Base-by-base conservation (phyloP, 1,140 invertebrate species). In the Brevipalpus yothersi region DNA sequence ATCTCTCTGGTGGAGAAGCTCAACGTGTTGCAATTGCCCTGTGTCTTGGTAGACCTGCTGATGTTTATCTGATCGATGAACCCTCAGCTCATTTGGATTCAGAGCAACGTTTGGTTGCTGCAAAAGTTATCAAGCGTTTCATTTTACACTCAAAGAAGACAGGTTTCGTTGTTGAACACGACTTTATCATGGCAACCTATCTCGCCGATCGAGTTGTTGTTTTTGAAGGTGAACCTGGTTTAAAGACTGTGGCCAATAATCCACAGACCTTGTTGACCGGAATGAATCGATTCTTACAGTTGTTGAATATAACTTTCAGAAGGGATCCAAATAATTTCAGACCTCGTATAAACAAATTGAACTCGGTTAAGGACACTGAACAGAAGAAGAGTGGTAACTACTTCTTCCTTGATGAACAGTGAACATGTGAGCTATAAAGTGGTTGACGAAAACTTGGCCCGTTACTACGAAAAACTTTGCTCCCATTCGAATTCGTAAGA, bases 111-210 rank as follows among this genome's bases (percentile, higher is more conserved):
- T 77, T 99, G 41, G 88, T 96, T 61, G 92, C 93, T 59, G 93
- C 95, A 63, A 98, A 98, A 79, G 94, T 67, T 54, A 70, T 58
- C 68, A 94, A 68, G 58, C 41, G 92, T 65, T 98, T 95, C 70
- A 95, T 99, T 72, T 75, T 99, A 45, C 94, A 99, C 69, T 89
- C 94, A 0, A 99, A 99, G 75, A 94, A 96, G 71, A 99, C 94
- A 39, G 95, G 92, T 40, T 99, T 99, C 72, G 83, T 99, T 40
- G 95, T 99, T 0, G 95, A 99, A 78, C 95, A 99, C 80, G 95
- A 99, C 79, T 98, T 98, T 69, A 99, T 99, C 58, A 99, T 99
- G 95, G 92, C 93, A 3, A 98, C 95, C 0, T 99, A 99, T 73
- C 76, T 99, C 47, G 92, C 95, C 15, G 95, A 99, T 74, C 78